phyloP scores from a whole-genome alignment of 2,113 vertebrate genomes.

The Mormyrus iriodes region DNA sequence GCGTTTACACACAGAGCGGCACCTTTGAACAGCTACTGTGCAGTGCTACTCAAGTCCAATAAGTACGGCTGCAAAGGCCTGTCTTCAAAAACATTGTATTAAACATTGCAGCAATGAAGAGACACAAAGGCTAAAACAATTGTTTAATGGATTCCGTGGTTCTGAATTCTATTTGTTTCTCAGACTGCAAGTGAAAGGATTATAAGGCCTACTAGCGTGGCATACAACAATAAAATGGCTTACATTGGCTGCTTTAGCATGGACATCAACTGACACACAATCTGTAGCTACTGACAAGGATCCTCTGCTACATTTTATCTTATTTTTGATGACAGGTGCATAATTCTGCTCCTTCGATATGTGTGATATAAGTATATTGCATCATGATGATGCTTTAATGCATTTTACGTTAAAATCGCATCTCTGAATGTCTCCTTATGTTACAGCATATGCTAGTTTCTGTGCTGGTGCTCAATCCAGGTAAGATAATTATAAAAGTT shows the following conservation, averaged over 20 bases:
- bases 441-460: not conserved
- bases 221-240: not conserved
- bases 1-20: slow-evolving; percentile 17
- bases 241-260: not conserved
- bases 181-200: not conserved
- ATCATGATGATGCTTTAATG: not conserved
- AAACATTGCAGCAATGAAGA: not conserved
- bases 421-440: not conserved
- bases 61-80: not conserved
- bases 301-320: not conserved
- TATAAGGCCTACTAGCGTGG: not conserved
- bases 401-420: not conserved
- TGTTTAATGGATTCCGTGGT: not conserved
- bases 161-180: not conserved
- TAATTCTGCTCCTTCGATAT: not conserved
- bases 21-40: not conserved
- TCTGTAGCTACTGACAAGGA: not conserved
- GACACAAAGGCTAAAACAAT: not conserved
- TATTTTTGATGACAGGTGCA: not conserved
- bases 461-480: not conserved
- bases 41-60: not conserved
- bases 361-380: not conserved
- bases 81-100: not conserved
- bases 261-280: not conserved
- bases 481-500: not conserved